These are phyloP conservation scores for Paramormyrops kingsleyae DNA, from an alignment of 2,113 vertebrate genomes.

Conservation along the genomic window DNA sequence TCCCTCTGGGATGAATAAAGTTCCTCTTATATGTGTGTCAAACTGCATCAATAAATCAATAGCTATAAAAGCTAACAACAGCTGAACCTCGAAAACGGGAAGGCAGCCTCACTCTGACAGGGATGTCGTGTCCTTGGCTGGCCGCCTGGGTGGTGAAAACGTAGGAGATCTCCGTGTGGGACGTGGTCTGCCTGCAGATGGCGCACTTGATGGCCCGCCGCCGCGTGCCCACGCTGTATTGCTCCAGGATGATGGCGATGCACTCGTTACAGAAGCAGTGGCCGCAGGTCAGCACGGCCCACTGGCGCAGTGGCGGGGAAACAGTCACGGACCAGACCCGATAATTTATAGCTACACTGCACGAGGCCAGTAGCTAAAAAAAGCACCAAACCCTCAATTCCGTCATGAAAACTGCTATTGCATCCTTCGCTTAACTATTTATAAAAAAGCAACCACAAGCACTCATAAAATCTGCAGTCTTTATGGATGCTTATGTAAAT, in stretches of 20 bases:
- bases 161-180: slow-evolving; percentile 91
- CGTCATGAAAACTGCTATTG: background rate
- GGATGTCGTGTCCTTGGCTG: slow-evolving; percentile 82
- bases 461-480: background rate
- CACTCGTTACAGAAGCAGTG: slow-evolving; percentile 98
- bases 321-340: background rate
- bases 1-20: no score
- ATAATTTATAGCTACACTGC: background rate
- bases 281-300: slow-evolving; percentile 93
- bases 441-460: background rate
- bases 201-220: slow-evolving; percentile 88
- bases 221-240: slow-evolving; percentile 86
- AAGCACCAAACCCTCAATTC: background rate
- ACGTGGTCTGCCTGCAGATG: slow-evolving; percentile 92
- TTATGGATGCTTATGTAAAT: background rate
- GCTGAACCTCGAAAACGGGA: background rate
- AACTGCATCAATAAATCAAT: background rate
- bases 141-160: slow-evolving; percentile 85
- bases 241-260: slow-evolving; percentile 86
- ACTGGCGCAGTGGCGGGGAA: slow-evolving; percentile 52
- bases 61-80: no score
- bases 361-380: background rate
- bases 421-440: background rate
- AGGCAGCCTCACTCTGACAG: slow-evolving; percentile 70
- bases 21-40: background rate